A percentile compares a stretch with the other conserved stretches of the same genome.
Conservation (phyloP, 2,797 vertebrate genomes). For the Pseudopleuronectes americanus region DNA sequence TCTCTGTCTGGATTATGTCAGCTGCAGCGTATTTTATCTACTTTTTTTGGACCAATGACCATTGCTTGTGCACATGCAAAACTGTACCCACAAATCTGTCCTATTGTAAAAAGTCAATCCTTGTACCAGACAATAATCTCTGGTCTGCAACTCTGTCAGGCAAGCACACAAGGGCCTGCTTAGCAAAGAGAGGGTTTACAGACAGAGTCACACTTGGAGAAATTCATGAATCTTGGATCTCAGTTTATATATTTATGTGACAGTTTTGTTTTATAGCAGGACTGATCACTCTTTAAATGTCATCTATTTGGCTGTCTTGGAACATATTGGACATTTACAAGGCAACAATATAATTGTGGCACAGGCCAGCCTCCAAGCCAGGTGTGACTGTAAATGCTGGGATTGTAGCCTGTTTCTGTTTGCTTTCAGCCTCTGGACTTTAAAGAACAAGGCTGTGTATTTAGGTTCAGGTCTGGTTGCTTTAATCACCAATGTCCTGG, state of each 20-base stretch:
- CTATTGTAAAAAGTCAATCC: background rate
- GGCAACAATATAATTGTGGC: conserved; percentile 30
- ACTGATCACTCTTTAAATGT: conserved; percentile 37
- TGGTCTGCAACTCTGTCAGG: background rate
- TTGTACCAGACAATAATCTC: background rate
- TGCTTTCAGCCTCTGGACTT: conserved; percentile 28
- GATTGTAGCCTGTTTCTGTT: conserved; percentile 22
- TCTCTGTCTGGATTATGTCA: conserved; percentile 53
- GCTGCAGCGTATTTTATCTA: conserved; percentile 58
- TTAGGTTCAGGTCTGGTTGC: conserved; percentile 75
- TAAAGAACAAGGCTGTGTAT: conserved; percentile 64
- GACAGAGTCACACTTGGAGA: conserved; percentile 6
- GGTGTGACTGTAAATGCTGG: conserved; percentile 28
- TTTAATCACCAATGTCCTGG: conserved; percentile 67
- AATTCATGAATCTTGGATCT: conserved; percentile 15
- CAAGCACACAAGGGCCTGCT: background rate
- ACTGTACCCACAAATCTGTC: background rate
- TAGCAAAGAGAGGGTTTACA: background rate
- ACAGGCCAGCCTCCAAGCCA: conserved; percentile 17
- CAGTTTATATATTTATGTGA: conserved; percentile 38
- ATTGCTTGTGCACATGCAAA: conserved; percentile 23
- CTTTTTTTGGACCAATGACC: conserved; percentile 38
- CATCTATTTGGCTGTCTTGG: conserved; percentile 26
- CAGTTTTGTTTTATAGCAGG: conserved; percentile 36
- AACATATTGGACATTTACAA: conserved; percentile 36